Conservation (phyloP, 1,140 invertebrate genomes). For the Drosophila prosaltans region DNA sequence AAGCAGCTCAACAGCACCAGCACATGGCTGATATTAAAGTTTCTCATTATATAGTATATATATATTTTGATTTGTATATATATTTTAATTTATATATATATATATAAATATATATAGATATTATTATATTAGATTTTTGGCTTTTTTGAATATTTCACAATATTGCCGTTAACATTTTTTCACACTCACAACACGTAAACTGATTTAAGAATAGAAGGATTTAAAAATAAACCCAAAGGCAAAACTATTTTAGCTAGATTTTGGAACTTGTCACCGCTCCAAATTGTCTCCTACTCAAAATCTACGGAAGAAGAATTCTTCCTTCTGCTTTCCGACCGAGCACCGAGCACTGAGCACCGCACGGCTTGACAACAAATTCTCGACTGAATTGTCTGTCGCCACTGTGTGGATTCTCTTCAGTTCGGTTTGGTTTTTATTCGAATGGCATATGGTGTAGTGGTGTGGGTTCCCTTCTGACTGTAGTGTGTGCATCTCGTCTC, state of each 20-base stretch:
- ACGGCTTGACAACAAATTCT: slow-evolving; percentile 65
- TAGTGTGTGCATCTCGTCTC: slow-evolving; percentile 5
- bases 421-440: slow-evolving; percentile 42
- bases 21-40: slow-evolving; percentile 46
- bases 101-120: slow-evolving; percentile 3
- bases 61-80: slow-evolving; percentile 9
- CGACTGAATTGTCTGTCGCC: slow-evolving; percentile 57
- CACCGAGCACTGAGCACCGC: slow-evolving; percentile 43
- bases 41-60: slow-evolving; percentile 49
- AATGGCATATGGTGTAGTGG: not conserved
- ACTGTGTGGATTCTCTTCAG: slow-evolving; percentile 52
- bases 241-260: slow-evolving; percentile 50
- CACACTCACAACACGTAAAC: slow-evolving; percentile 23
- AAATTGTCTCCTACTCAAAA: slow-evolving; percentile 39
- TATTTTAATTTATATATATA: slow-evolving; percentile 7
- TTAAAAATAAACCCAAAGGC: slow-evolving; percentile 50
- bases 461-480: slow-evolving; percentile 32
- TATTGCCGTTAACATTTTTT: slow-evolving; percentile 66
- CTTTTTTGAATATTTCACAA: slow-evolving; percentile 58
- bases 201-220: slow-evolving; percentile 53
- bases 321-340: slow-evolving; percentile 19
- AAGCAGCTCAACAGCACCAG: slow-evolving; percentile 39
- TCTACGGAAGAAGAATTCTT: slow-evolving; percentile 9
- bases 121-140: slow-evolving; percentile 18
- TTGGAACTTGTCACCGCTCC: slow-evolving; percentile 69